These are phyloP conservation scores for Melospiza melodia DNA, from an alignment of 2,113 vertebrate genomes.

Conservation along the genomic window DNA sequence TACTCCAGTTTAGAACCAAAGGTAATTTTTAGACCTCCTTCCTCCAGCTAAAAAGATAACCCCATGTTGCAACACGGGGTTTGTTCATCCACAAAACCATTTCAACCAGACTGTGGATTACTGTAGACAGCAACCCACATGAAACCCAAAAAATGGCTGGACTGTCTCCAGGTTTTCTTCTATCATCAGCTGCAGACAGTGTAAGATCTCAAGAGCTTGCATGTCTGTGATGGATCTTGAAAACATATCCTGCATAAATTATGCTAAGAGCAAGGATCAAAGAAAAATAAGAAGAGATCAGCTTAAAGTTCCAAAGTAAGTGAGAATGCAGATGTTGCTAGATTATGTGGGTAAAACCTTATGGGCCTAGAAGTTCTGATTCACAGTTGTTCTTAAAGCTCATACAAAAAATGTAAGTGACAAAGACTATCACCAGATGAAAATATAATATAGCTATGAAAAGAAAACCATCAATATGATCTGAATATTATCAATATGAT, in stretches of 20 bases:
- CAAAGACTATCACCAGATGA: neutral
- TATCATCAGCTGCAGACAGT: neutral
- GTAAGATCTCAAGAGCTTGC: neutral
- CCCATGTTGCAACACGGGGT: neutral
- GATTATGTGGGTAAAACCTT: neutral
- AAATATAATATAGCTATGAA: neutral
- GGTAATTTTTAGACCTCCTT: neutral
- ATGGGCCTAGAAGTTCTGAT: neutral
- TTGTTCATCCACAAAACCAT: neutral
- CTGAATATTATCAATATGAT: neutral
- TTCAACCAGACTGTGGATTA: neutral
- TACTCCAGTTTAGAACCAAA: neutral
- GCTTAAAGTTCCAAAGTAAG: neutral
- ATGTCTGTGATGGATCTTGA: neutral
- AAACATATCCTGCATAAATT: neutral
- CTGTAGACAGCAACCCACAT: neutral
- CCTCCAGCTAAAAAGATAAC: neutral
- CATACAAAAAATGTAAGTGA: neutral
- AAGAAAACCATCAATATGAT: neutral
- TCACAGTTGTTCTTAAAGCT: neutral
- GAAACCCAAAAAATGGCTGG: neutral
- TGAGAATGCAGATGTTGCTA: neutral
- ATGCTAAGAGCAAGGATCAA: neutral
- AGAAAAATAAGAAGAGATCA: neutral
- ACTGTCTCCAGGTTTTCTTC: neutral